phyloP scores from a whole-genome alignment of 2,113 vertebrate genomes.

The Phaetusa simplex region DNA sequence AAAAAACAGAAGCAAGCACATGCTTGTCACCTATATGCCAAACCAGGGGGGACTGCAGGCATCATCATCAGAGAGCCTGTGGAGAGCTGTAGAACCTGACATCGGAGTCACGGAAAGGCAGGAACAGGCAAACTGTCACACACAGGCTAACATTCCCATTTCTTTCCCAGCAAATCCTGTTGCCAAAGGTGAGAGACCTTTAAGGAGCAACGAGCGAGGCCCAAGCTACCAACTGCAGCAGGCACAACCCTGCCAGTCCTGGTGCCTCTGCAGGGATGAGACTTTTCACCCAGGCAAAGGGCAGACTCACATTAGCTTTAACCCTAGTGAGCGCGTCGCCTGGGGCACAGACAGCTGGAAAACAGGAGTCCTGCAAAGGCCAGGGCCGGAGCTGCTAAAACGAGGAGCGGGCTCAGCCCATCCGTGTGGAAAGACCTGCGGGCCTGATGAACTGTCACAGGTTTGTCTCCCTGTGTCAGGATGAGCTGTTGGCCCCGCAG shows the following conservation, averaged over 20 bases:
- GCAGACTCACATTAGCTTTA: neutral
- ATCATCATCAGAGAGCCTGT: neutral
- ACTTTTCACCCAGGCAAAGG: neutral
- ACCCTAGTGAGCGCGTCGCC: fast-evolving
- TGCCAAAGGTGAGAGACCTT: neutral
- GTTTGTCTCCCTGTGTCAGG: neutral
- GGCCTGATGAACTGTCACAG: too few relatives aligned
- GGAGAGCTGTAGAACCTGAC: neutral
- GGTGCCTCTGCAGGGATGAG: neutral
- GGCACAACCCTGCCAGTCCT: neutral
- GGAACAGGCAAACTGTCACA: neutral
- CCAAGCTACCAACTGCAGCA: fast-evolving
- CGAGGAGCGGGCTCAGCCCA: neutral
- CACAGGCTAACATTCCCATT: neutral
- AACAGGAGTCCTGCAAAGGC: neutral
- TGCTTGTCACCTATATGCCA: neutral
- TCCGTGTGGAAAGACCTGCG: fast-evolving
- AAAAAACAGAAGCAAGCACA: neutral
- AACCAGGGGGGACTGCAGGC: neutral
- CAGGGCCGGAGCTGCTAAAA: neutral
- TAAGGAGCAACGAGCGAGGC: neutral
- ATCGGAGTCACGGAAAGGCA: neutral
- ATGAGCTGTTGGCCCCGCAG: fast-evolving
- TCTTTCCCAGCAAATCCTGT: neutral
- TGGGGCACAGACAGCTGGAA: fast-evolving